A percentile compares a stretch with the other conserved stretches of the same genome.
These are phyloP conservation scores for Ormyrus labotus DNA, from an alignment of 2,888 invertebrate species.

Conservation along the genomic window DNA sequence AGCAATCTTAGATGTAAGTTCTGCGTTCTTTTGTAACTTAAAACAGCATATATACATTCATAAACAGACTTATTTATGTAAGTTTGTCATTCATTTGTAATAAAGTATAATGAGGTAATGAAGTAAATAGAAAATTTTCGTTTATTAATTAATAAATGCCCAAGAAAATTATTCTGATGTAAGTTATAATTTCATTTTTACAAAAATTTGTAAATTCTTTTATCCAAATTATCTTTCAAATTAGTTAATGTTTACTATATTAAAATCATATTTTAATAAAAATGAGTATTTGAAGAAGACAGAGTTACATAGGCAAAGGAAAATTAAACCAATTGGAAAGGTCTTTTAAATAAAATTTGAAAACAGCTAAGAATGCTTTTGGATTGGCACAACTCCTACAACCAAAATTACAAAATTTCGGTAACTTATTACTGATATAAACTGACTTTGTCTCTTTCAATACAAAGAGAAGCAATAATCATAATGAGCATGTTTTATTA, in stretches of 20 bases:
- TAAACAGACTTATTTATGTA: slow-evolving; percentile 72
- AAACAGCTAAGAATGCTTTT: slow-evolving; percentile 17
- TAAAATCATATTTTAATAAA: slow-evolving; percentile 30
- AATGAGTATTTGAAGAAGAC: slow-evolving; percentile 49
- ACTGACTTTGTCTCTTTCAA: slow-evolving; percentile 46
- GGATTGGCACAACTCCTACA: slow-evolving; percentile 33
- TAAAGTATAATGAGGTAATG: slow-evolving; percentile 69
- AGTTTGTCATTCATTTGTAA: slow-evolving; percentile 72
- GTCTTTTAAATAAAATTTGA: not conserved
- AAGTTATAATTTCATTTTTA: slow-evolving; percentile 35
- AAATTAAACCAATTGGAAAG: slow-evolving; percentile 21
- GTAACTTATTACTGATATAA: slow-evolving; percentile 8
- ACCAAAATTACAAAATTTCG: slow-evolving; percentile 3
- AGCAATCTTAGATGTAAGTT: slow-evolving; percentile 69
- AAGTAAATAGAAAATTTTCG: slow-evolving; percentile 44
- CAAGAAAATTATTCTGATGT: slow-evolving; percentile 30
- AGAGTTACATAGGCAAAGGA: slow-evolving; percentile 19
- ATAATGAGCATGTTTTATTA: slow-evolving; percentile 19
- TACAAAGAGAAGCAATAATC: slow-evolving; percentile 28
- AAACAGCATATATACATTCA: slow-evolving; percentile 53
- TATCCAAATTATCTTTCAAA: slow-evolving; percentile 27
- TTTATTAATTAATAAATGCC: slow-evolving; percentile 39
- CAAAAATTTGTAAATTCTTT: slow-evolving; percentile 5
- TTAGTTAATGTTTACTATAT: slow-evolving; percentile 24
- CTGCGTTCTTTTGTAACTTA: slow-evolving; percentile 68